These are phyloP conservation scores for Chelon auratus DNA, from an alignment of 2,797 vertebrate genomes.

Conservation along the genomic window DNA sequence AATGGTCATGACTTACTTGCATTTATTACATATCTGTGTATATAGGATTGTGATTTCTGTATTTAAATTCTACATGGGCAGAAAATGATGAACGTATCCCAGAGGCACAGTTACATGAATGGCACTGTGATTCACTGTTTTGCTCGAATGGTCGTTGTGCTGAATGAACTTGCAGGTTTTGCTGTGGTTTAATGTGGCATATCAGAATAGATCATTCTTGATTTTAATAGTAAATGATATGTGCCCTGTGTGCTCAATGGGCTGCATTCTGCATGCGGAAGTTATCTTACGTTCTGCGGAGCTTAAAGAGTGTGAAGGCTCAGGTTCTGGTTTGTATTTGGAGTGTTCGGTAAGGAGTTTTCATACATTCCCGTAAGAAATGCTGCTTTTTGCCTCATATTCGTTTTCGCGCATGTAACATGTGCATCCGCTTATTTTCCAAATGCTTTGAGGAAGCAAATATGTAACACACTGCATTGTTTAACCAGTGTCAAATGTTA, in stretches of 20 bases:
- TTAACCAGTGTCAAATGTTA: neutral
- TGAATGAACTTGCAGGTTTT: conserved; percentile 26
- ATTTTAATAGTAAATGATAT: conserved; percentile 14
- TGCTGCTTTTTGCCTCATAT: neutral
- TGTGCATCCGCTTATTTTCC: conserved; percentile 16
- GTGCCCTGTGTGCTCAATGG: conserved; percentile 16
- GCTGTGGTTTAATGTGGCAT: conserved; percentile 23
- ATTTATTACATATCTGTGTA: conserved; percentile 1
- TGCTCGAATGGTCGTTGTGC: conserved; percentile 16
- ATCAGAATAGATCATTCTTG: neutral
- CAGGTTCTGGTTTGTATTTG: conserved; percentile 26
- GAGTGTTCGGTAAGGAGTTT: conserved; percentile 9
- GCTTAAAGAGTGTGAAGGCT: conserved; percentile 12
- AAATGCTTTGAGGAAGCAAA: neutral
- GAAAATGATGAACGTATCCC: conserved; percentile 11
- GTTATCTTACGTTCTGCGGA: conserved; percentile 2
- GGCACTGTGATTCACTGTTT: conserved; percentile 21
- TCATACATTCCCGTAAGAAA: conserved; percentile 19
- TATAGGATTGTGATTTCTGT: neutral
- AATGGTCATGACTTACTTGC: conserved; percentile 6
- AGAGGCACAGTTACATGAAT: conserved; percentile 8
- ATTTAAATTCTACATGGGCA: conserved; percentile 21
- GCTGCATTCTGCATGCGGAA: conserved; percentile 2
- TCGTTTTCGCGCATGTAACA: conserved; percentile 1
- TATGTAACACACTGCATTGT: neutral